phyloP scores from a whole-genome alignment of 2,113 vertebrate species.

The Pongo pygmaeus region DNA sequence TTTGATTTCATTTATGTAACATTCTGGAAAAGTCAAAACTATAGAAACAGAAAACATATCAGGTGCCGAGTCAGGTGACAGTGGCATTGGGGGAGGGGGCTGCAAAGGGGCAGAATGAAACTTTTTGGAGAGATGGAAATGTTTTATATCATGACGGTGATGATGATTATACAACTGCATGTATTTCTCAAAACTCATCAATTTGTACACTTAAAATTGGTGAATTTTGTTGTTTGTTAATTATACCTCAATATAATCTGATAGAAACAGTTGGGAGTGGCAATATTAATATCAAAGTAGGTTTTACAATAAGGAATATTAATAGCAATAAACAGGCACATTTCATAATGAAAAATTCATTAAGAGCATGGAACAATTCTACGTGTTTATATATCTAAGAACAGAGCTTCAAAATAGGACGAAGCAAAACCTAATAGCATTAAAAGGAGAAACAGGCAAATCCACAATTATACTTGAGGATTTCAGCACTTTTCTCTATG shows the following conservation, averaged over 20 bases:
- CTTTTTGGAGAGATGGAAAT: background rate
- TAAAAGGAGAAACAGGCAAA: conserved; percentile 27
- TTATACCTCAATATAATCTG: background rate
- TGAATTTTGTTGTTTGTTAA: background rate
- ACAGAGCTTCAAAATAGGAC: background rate
- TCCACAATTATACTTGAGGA: background rate
- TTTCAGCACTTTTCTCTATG: background rate
- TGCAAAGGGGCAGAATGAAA: background rate
- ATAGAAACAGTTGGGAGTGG: background rate
- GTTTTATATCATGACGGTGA: background rate
- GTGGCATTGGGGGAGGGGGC: background rate
- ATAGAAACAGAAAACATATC: background rate
- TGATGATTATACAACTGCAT: background rate
- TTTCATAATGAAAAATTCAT: conserved; percentile 5
- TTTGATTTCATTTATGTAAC: background rate
- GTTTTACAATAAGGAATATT: background rate
- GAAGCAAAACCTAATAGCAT: background rate
- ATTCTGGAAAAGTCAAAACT: background rate
- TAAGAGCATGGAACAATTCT: background rate
- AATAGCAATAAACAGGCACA: background rate
- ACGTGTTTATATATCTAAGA: background rate
- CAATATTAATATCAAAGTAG: background rate
- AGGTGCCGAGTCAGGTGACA: background rate
- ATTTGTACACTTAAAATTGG: background rate
- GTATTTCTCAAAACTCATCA: background rate